A percentile compares a stretch with the other conserved stretches of the same genome.
phyloP scores from a whole-genome alignment of 2,797 vertebrate genomes.

The Picus viridis region DNA sequence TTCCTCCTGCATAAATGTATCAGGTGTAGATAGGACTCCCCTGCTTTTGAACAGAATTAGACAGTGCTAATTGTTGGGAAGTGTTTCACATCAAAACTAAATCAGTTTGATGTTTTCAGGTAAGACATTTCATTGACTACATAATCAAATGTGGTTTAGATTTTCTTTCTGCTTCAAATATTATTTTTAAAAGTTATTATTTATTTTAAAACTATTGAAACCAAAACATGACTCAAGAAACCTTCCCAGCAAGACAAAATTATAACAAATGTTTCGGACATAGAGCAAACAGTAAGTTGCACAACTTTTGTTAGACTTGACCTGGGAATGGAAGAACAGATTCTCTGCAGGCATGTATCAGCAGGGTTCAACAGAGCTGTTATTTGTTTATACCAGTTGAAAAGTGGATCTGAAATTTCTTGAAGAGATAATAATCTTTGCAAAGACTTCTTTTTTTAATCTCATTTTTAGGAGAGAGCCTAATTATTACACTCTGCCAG shows the following conservation, averaged over 20 bases:
- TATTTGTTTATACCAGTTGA: constrained; percentile 24
- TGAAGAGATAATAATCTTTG: not conserved
- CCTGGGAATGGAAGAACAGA: not conserved
- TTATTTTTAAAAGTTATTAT: not conserved
- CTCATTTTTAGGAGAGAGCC: not conserved
- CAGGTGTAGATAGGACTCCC: not conserved
- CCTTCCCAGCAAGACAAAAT: not conserved
- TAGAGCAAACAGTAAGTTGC: not conserved
- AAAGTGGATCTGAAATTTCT: not conserved
- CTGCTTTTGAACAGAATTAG: not conserved
- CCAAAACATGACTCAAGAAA: not conserved
- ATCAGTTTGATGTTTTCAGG: not conserved
- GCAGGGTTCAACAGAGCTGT: not conserved
- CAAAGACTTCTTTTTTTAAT: not conserved
- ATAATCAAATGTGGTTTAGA: not conserved
- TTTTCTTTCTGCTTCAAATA: not conserved
- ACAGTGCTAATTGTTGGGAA: not conserved
- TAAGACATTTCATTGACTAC: not conserved
- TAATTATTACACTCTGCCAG: constrained; percentile 35
- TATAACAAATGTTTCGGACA: not conserved
- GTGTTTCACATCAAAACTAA: not conserved
- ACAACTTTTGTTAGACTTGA: not conserved
- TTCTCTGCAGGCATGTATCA: not conserved
- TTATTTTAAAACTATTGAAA: not conserved
- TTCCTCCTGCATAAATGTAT: not conserved